Evolutionary conservation across 2,888 invertebrate species (phyloP).

Genomic region (Microctonus brassicae): DNA sequence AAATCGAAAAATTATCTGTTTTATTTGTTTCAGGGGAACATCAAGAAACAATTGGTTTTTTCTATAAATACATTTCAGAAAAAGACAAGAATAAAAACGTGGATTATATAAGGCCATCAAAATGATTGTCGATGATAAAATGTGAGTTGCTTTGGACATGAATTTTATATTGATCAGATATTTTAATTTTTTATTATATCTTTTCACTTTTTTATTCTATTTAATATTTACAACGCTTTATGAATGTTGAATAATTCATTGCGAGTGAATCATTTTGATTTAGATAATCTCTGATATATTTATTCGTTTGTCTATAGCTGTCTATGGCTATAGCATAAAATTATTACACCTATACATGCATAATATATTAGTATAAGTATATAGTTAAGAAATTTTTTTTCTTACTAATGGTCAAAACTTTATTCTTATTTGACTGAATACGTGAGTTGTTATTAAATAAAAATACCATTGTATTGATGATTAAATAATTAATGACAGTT

Average conservation of each 20-base stretch:
- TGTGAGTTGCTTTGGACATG: constrained; percentile 59
- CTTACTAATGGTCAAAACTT: neutral
- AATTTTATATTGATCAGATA: constrained; percentile 15
- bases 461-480: too few relatives aligned
- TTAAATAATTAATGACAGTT: too few relatives aligned
- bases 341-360: too few relatives aligned
- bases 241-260: neutral
- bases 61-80: neutral
- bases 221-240: neutral
- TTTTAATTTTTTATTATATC: constrained; percentile 7
- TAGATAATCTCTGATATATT: too few relatives aligned
- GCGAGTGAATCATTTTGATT: neutral
- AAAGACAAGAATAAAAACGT: constrained; percentile 6
- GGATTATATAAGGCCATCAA: constrained; percentile 57
- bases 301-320: neutral
- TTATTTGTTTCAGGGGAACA: constrained; percentile 47
- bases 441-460: neutral
- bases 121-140: constrained; percentile 69
- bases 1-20: neutral
- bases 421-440: neutral
- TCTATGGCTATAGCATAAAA: neutral
- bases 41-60: constrained; percentile 11
- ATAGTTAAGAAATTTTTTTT: too few relatives aligned
- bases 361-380: too few relatives aligned
- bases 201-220: neutral